These are phyloP conservation scores for Phyllotreta cruciferae DNA, from an alignment of 2,888 invertebrate species.

Conservation along the genomic window DNA sequence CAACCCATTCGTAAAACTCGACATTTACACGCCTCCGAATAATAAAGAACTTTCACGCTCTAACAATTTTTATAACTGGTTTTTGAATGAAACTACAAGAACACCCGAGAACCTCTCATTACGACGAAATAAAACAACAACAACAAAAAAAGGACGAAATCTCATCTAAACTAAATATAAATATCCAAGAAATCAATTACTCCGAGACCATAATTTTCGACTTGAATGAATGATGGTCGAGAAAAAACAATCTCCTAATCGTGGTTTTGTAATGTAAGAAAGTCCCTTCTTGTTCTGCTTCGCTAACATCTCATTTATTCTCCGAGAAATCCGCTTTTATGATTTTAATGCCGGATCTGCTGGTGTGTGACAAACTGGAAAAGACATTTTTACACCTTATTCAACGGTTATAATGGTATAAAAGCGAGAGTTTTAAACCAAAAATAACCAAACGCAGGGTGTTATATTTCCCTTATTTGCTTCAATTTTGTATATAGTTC, in stretches of 20 bases:
- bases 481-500: no score
- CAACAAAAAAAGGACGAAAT: conserved; percentile 8
- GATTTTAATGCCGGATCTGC: conserved; percentile 19
- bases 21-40: no score
- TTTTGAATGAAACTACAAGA: conserved; percentile 21
- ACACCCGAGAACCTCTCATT: conserved; percentile 19
- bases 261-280: conserved; percentile 21
- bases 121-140: conserved; percentile 2
- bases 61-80: conserved; percentile 6
- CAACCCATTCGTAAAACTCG: no score
- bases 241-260: conserved; percentile 31
- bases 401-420: not conserved
- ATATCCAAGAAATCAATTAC: conserved; percentile 35
- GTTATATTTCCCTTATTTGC: no score
- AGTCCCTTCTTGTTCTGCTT: conserved; percentile 30
- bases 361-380: conserved; percentile 27
- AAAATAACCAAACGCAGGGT: no score
- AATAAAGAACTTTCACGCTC: conserved; percentile 13
- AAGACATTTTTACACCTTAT: conserved; percentile 16
- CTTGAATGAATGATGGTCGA: conserved; percentile 29
- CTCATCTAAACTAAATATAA: conserved; percentile 25
- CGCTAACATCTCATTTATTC: conserved; percentile 36
- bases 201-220: conserved; percentile 32
- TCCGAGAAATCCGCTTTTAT: conserved; percentile 30
- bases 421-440: no score